Base-by-base conservation (phyloP, 2,888 invertebrate species). In the Hydraecia micacea region DNA sequence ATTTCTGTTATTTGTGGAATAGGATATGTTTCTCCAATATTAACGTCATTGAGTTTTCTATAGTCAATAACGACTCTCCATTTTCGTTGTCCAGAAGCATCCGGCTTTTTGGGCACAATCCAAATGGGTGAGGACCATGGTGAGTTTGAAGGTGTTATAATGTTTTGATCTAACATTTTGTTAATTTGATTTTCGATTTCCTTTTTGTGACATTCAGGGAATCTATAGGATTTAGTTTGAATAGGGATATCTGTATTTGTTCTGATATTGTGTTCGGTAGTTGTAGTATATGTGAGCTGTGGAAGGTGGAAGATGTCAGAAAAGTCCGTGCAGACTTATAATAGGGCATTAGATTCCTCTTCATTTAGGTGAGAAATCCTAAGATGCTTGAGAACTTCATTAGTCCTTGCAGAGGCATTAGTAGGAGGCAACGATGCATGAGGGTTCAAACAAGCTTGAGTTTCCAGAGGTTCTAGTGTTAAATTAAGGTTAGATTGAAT, bases 41-140 rank as follows among this genome's bases (percentile, higher is more conserved):
- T 65, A n/a, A 15, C n/a, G 13, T n/a, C 39, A 6, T 65, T 65
- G 39, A 65, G 65, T 65, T 65, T 65, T 2, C 39, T 65, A 7
- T 65, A 65, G 25, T 65, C 65, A 25, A 39, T 65, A 65, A 65
- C 65, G 25, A 65, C 65, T 65, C 65, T 65, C 65, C 39, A 39
- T 13, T 65, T 66, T 15, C 15, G n/a, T n/a, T 42, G 25, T 66
- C 66, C 66, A 7, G 39, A 39, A n/a, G 65, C 65, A n/a, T 65
- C n/a, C 6, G n/a, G 25, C 0, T 65, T 65, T 63, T 63, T 36
- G 21, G 63, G 36, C 21, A 63, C 63, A 25, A 65, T 39, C 39
- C 65, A 65, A 65, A 65, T 63, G 21, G 63, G 63, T 63, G 63
- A 65, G 36, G 65, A 65, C 65, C 25, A 65, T 11, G 65, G 63